A percentile compares a stretch with the other conserved stretches of the same genome.
Conservation (phyloP, 1,140 invertebrate species). For the Meloidogyne chitwoodi region DNA sequence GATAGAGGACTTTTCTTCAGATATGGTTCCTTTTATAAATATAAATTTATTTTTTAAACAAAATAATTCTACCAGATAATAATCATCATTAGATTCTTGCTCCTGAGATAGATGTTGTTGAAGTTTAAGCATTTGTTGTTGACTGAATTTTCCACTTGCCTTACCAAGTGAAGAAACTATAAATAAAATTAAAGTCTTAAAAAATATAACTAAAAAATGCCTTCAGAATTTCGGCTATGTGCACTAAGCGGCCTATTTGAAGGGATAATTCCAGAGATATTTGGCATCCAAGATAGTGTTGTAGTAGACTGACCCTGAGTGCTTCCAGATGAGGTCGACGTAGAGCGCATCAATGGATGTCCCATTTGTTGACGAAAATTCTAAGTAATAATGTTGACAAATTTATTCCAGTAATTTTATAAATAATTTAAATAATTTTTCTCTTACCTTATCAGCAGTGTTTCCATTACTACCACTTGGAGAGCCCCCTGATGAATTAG, state of each 20-base stretch:
- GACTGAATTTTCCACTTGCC: neutral
- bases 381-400: neutral
- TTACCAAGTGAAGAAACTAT: neutral
- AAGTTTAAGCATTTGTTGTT: neutral
- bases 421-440: neutral
- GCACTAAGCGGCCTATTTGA: neutral
- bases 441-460: slow-evolving; percentile 1
- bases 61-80: slow-evolving; percentile 5
- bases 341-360: neutral
- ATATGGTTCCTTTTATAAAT: neutral
- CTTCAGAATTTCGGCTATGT: slow-evolving; percentile 6
- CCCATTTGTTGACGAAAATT: neutral
- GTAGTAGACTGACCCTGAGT: neutral
- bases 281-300: neutral
- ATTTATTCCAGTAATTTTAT: too few relatives aligned
- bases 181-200: neutral
- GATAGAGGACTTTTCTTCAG: neutral
- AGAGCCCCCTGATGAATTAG: slow-evolving; percentile 5
- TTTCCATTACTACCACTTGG: slow-evolving; percentile 10
- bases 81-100: slow-evolving; percentile 9
- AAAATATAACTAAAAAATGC: neutral
- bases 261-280: neutral
- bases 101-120: neutral
- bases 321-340: slow-evolving; percentile 2
- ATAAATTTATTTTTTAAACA: neutral